Conservation (phyloP, 2,888 invertebrate species). For the Sicus ferrugineus region DNA sequence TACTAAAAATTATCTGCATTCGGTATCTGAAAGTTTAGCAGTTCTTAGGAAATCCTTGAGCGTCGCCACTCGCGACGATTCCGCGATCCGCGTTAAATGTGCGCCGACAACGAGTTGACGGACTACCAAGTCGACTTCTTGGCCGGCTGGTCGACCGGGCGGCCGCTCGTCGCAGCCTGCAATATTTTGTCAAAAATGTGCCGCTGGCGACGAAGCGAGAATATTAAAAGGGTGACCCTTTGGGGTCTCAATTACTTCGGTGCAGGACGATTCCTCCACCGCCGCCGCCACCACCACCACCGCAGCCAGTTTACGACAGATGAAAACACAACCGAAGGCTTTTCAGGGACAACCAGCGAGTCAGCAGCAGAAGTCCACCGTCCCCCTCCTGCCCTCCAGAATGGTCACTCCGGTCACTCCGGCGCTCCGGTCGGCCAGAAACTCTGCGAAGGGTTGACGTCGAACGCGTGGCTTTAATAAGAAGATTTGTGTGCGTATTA, state of each 20-base stretch:
- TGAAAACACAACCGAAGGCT: no score
- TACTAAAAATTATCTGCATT: slow-evolving; percentile 7
- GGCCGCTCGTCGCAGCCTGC: background rate
- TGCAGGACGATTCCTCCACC: background rate
- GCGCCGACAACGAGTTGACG: background rate
- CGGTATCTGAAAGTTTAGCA: slow-evolving; percentile 9
- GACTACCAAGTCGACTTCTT: background rate
- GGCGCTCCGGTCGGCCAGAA: no score
- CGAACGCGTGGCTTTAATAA: slow-evolving; percentile 44
- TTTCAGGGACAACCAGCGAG: no score
- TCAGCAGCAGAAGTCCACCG: no score
- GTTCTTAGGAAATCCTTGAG: slow-evolving; percentile 17
- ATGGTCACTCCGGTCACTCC: background rate
- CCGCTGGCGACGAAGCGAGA: slow-evolving; percentile 13
- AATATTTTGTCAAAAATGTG: slow-evolving; percentile 3
- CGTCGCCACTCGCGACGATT: no score
- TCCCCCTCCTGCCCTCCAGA: no score
- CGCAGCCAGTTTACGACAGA: background rate
- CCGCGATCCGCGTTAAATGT: background rate
- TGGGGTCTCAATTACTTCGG: background rate
- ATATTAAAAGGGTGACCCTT: slow-evolving; percentile 2
- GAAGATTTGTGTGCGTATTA: slow-evolving; percentile 51
- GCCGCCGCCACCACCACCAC: background rate
- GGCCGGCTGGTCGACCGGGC: no score
- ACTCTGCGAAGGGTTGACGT: background rate